Percentiles rank a stretch among this genome's conserved stretches.
These are phyloP conservation scores for Periparus ater DNA, from an alignment of 2,797 vertebrate species.

Conservation along the genomic window DNA sequence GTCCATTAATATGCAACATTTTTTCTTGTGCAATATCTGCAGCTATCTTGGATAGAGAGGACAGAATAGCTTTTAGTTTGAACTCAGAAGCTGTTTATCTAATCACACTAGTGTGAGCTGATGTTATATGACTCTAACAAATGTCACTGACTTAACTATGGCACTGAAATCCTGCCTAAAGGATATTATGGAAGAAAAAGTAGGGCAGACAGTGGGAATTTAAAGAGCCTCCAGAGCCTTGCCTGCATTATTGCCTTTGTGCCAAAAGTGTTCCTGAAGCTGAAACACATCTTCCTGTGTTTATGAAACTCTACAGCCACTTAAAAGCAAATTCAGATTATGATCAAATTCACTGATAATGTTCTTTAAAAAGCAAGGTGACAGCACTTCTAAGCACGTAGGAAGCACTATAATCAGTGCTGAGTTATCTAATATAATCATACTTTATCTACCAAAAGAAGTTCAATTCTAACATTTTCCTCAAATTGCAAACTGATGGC, in stretches of 20 bases:
- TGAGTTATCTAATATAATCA: neutral
- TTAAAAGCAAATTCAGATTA: neutral
- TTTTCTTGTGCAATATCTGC: neutral
- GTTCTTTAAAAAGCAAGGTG: neutral
- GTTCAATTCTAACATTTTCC: neutral
- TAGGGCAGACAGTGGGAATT: conserved; percentile 5
- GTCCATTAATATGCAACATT: neutral
- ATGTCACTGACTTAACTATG: neutral
- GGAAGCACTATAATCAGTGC: neutral
- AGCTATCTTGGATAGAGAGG: neutral
- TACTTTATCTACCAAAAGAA: neutral
- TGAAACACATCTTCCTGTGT: neutral
- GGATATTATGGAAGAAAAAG: conserved; percentile 7
- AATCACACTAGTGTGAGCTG: neutral
- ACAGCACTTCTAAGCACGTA: neutral
- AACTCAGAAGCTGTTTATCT: conserved; percentile 40
- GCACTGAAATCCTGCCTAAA: conserved; percentile 32
- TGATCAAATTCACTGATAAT: neutral
- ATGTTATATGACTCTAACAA: conserved; percentile 45
- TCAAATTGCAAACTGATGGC: neutral
- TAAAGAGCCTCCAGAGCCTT: neutral
- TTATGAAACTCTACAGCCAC: neutral
- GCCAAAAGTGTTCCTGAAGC: neutral
- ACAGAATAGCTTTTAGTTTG: neutral
- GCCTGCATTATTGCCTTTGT: neutral